phyloP scores from a whole-genome alignment of 2,888 invertebrate genomes.

The Pantelozetes paolii region DNA sequence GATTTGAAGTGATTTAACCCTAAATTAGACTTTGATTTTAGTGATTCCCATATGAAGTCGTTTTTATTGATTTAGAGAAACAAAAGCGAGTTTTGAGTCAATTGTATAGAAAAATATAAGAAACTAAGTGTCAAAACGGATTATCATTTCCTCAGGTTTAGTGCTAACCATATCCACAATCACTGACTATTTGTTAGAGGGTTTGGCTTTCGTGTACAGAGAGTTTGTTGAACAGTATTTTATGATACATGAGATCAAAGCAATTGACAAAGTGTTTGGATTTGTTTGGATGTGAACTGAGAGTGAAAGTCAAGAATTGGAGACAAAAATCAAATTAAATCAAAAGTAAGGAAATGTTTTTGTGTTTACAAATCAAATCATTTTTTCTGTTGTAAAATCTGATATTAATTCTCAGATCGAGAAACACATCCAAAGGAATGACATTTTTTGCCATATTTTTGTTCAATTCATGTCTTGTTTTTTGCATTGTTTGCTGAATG shows the following conservation, averaged over 20 bases:
- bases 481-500: neutral
- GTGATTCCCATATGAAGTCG: conserved; percentile 1
- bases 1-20: neutral
- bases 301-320: too few species aligned
- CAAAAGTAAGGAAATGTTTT: too few species aligned
- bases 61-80: neutral
- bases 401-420: too few species aligned
- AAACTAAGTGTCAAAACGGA: conserved; percentile 16
- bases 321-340: too few species aligned
- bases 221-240: too few species aligned
- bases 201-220: too few species aligned
- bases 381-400: too few species aligned
- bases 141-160: conserved; percentile 6
- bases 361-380: too few species aligned
- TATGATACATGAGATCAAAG: too few species aligned
- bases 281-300: too few species aligned
- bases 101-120: neutral
- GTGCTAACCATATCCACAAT: conserved; percentile 15
- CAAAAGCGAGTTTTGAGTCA: neutral
- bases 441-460: conserved; percentile 9
- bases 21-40: neutral
- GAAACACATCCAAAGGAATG: neutral
- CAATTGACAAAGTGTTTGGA: too few species aligned
- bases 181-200: neutral
- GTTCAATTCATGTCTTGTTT: neutral